Base-by-base conservation (phyloP, 2,113 vertebrate species). In the Zeus faber region DNA sequence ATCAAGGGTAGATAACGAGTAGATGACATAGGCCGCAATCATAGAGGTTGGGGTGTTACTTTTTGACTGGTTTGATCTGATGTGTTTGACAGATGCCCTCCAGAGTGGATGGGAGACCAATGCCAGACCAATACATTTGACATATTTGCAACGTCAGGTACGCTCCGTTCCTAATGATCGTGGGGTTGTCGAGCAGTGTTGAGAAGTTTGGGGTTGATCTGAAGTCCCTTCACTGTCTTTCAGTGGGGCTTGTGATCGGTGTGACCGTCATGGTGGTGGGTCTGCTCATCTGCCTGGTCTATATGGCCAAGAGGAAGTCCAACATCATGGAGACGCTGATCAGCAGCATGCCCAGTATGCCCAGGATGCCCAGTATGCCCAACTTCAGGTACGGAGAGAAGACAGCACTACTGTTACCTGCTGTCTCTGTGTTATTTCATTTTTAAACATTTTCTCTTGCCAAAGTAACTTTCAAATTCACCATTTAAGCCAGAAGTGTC, bases 211-310 rank as follows among this genome's bases (percentile, higher is more conserved):
- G 3, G 6, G 0, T 13, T 50, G 3, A 46, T 17, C 7, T 26
- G 26, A 31, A 25, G 4, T 4, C 13, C 6, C 10, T 43, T 8
- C 18, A n/a, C 24, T 2, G 18, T 11, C 7, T 56, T 49, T 21
- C 67, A 88, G 88, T 81, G 26, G 85, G 76, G 24, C 82, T 89
- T 25, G 85, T 83, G 26, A 59, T 89, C 5, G 86, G 83, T 2
- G 87, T 89, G 48, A 86, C 85, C 0, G 2, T 79, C 1, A 1
- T 65, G 26, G 48, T 88, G 7, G 59, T 81, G 54, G 24, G 40
- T 16, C 49, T 88, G 33, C 62, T 88, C 23, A 52, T n/a, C 2
- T 68, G 49, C 44, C 55, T 88, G 53, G 74, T 89, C 46, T 88
- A 18, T 18, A 61, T n/a, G 40, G 65, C 58, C 25, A 79, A 51